Evolutionary conservation across 2,113 vertebrate species (phyloP), one percentile per base, ranked within the genome.

Genomic region (Macrotus californicus): DNA sequence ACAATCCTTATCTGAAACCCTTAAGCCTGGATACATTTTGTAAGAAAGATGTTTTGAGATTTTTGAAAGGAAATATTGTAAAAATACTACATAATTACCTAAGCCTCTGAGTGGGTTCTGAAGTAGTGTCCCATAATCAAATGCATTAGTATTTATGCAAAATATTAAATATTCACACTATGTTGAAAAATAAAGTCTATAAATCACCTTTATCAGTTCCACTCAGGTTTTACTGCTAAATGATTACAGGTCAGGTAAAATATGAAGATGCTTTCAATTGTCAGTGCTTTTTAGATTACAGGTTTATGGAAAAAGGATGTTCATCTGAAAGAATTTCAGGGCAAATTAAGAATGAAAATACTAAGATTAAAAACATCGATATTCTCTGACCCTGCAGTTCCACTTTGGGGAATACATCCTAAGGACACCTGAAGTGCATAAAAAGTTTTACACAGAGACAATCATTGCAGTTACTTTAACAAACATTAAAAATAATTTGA

Each of bases 341-440:
- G 77, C 70, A 56, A 83, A 96, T 56, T 90, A 81, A 87, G 8
- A 80, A 52, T 70, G 24, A 48, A 93, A 96, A 90, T 59, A 66
- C 41, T 79, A 54, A 83, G 31, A 61, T 59, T 69, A n/a, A 83
- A 80, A 88, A 56, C n/a, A 31, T 67, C 11, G 6, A 56, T 4
- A 56, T 31, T 50, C 31, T 22, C 84, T 76, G 43, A 69, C 29
- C 50, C 2, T 69, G 67, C 48, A 64, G 22, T 91, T 91, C 59
- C 16, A 52, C 22, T 87, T 81, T 91, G 48, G 52, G 52, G 31
- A 82, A 46, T 36, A 87, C 21, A 64, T 81, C n/a, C 76, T 91
- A 52, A 85, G 14, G 48, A 66, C 48, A 54, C 24, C 66, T 50
- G 34, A 90, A 86, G 11, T 41, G 7, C n/a, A 59, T 66, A 41